Conservation (phyloP, 2,113 vertebrate species). For the Poeciliopsis occidentalis region DNA sequence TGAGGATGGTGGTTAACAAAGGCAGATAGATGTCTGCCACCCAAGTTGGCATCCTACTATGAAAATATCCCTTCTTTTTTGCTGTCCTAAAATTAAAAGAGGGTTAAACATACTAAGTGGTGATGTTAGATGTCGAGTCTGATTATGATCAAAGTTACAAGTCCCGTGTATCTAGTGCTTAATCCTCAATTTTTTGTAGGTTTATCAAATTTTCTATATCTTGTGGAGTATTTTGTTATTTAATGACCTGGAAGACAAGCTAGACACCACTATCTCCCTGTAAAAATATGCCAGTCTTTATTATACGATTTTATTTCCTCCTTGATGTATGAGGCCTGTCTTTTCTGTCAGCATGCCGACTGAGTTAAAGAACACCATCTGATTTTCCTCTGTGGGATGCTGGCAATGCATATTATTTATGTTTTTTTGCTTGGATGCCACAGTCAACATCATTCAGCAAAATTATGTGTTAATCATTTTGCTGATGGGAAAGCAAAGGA, state of each 20-base stretch:
- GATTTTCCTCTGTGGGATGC: constrained; percentile 54
- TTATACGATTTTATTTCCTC: constrained; percentile 32
- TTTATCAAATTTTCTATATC: constrained; percentile 27
- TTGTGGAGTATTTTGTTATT: constrained; percentile 4
- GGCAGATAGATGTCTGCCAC: constrained; percentile 68
- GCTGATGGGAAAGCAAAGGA: constrained; percentile 51
- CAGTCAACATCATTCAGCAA: constrained; percentile 62
- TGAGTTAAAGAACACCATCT: constrained; percentile 66
- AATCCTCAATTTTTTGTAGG: neutral
- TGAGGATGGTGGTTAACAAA: constrained; percentile 50
- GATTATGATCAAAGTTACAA: constrained; percentile 26
- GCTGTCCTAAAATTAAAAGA: constrained; percentile 20
- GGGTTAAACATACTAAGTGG: constrained; percentile 16
- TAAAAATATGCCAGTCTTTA: constrained; percentile 18
- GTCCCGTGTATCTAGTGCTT: constrained; percentile 13
- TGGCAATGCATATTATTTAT: constrained; percentile 69
- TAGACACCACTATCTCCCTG: constrained; percentile 40
- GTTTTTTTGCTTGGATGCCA: constrained; percentile 35
- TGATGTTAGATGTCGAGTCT: constrained; percentile 33
- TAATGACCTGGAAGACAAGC: constrained; percentile 20
- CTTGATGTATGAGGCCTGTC: constrained; percentile 53
- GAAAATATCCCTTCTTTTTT: constrained; percentile 31
- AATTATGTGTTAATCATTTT: constrained; percentile 67
- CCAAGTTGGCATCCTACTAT: constrained; percentile 53
- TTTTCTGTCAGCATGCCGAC: constrained; percentile 55